A percentile compares a stretch with the other conserved stretches of the same genome.
phyloP scores from a whole-genome alignment of 2,113 vertebrate species.

The Hyla sarda region DNA sequence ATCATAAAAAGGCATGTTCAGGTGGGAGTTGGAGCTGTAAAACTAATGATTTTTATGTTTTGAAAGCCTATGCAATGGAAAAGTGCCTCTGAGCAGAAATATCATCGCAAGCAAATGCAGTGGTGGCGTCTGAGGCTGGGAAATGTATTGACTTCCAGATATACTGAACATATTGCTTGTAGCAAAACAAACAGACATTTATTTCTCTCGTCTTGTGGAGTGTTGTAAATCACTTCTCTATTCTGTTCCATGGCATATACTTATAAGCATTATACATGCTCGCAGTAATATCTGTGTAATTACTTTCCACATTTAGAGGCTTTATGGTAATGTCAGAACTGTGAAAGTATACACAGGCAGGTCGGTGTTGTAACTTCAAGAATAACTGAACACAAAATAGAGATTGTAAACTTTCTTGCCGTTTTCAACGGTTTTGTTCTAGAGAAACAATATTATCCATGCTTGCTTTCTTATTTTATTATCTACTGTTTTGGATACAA shows the following conservation, averaged over 20 bases:
- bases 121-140: not conserved
- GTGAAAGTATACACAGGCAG: not conserved
- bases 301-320: conserved; percentile 21
- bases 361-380: not conserved
- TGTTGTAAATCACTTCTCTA: not conserved
- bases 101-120: conserved; percentile 3
- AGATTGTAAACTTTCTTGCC: not conserved
- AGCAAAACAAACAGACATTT: not conserved
- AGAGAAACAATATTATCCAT: not conserved
- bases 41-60: not conserved
- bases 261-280: not conserved
- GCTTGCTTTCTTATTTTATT: not conserved
- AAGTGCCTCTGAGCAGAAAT: conserved; percentile 27
- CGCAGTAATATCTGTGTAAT: not conserved
- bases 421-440: not conserved
- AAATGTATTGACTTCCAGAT: not conserved
- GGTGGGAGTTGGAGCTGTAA: not conserved
- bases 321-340: not conserved
- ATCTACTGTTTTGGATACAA: not conserved
- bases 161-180: not conserved
- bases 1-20: not conserved
- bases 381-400: not conserved
- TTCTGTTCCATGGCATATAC: not conserved
- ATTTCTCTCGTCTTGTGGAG: not conserved
- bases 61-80: conserved; percentile 2